Evolutionary conservation across 2,888 invertebrate genomes (phyloP).

Genomic region (Eupithecia vulgata): DNA sequence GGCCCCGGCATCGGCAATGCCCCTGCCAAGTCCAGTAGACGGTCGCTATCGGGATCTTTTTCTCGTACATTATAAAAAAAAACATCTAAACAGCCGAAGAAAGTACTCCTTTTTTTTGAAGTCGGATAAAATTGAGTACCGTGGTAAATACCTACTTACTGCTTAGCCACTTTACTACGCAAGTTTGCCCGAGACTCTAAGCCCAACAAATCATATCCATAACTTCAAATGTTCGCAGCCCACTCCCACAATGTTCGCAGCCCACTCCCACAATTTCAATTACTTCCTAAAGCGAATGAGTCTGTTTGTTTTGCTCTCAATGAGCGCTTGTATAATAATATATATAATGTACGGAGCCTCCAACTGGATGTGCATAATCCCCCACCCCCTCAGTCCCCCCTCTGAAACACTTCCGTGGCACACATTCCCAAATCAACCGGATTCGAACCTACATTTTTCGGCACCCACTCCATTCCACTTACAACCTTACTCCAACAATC

Average conservation of each 20-base stretch:
- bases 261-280: conserved; percentile 25
- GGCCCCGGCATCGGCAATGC: no score
- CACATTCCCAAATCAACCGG: conserved; percentile 78
- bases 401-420: conserved; percentile 69
- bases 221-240: background rate
- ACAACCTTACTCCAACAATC: conserved; percentile 47
- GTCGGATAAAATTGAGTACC: background rate
- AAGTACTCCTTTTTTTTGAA: background rate
- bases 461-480: conserved; percentile 46
- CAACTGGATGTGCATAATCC: conserved; percentile 62
- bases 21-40: no score
- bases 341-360: conserved; percentile 46
- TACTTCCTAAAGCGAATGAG: conserved; percentile 27
- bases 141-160: background rate
- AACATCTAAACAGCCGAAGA: background rate
- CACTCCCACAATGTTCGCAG: conserved; percentile 17
- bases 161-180: background rate
- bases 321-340: no score
- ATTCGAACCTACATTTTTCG: conserved; percentile 75
- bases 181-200: background rate
- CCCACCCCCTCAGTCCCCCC: conserved; percentile 51
- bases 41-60: no score
- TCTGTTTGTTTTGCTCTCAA: conserved; percentile 40
- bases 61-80: background rate
- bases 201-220: conserved; percentile 6